Conservation (phyloP, 2,113 vertebrate species). For the Stegastes partitus region DNA sequence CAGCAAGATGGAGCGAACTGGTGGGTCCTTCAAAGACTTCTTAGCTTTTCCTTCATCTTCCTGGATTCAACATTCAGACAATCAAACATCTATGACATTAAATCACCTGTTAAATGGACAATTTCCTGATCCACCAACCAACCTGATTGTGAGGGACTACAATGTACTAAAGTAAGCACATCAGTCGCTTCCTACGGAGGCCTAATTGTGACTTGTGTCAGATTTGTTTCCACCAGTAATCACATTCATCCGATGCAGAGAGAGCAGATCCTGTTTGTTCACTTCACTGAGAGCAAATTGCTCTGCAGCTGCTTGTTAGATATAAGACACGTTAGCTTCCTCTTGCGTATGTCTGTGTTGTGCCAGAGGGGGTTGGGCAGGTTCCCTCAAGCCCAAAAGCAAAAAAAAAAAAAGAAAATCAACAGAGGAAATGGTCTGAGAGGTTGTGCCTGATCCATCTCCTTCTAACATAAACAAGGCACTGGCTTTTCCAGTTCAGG, state of each 20-base stretch:
- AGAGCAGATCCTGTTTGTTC: slow-evolving; percentile 16
- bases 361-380: neutral
- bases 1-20: no score
- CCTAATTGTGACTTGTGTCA: slow-evolving; percentile 4
- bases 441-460: slow-evolving; percentile 64
- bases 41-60: neutral
- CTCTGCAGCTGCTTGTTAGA: slow-evolving; percentile 32
- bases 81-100: no score
- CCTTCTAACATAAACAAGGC: slow-evolving; percentile 66
- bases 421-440: slow-evolving; percentile 65
- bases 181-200: slow-evolving; percentile 2
- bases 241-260: neutral
- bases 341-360: slow-evolving; percentile 19
- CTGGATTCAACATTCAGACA: neutral
- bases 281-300: slow-evolving; percentile 27
- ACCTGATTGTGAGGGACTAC: neutral
- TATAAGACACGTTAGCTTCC: slow-evolving; percentile 38
- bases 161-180: neutral
- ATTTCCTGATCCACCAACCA: neutral
- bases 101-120: neutral
- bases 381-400: slow-evolving; percentile 33
- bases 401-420: slow-evolving; percentile 24
- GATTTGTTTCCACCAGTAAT: neutral
- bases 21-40: neutral
- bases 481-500: slow-evolving; percentile 33